Evolutionary conservation across 2,888 invertebrate species (phyloP).

Genomic region (Cactoblastis cactorum): DNA sequence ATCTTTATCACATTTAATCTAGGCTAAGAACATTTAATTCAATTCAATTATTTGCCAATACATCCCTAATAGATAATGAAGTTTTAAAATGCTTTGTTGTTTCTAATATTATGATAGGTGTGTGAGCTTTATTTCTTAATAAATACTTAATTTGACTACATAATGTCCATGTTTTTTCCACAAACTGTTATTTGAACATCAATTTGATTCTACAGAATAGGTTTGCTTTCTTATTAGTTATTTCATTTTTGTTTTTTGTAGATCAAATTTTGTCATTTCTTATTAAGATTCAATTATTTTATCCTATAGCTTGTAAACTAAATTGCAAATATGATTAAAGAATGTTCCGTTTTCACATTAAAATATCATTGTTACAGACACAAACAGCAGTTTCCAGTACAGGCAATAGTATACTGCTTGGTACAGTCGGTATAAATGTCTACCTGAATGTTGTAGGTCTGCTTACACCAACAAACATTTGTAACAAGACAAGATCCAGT

Average conservation of each 20-base stretch:
- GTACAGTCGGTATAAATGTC: background rate
- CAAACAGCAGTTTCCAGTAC: conserved; percentile 2
- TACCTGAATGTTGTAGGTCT: background rate
- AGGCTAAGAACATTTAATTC: too few species aligned
- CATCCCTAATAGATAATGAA: background rate
- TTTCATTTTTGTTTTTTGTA: background rate
- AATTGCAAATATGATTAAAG: conserved; percentile 12
- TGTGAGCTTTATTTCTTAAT: background rate
- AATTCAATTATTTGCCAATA: background rate
- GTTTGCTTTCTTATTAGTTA: background rate
- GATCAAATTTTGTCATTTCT: background rate
- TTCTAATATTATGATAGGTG: background rate
- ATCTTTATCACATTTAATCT: too few species aligned
- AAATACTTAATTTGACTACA: background rate
- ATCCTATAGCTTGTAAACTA: background rate
- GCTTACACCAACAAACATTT: background rate
- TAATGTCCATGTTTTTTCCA: background rate
- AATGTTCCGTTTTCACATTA: background rate
- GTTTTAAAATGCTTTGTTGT: background rate
- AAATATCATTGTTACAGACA: conserved; percentile 6
- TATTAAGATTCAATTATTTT: background rate
- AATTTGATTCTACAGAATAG: too few species aligned
- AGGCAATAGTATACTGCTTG: conserved; percentile 3
- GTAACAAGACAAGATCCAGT: background rate
- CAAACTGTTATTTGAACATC: background rate